Base-by-base conservation (phyloP, 2,888 invertebrate genomes). In the Phyllotreta striolata region DNA sequence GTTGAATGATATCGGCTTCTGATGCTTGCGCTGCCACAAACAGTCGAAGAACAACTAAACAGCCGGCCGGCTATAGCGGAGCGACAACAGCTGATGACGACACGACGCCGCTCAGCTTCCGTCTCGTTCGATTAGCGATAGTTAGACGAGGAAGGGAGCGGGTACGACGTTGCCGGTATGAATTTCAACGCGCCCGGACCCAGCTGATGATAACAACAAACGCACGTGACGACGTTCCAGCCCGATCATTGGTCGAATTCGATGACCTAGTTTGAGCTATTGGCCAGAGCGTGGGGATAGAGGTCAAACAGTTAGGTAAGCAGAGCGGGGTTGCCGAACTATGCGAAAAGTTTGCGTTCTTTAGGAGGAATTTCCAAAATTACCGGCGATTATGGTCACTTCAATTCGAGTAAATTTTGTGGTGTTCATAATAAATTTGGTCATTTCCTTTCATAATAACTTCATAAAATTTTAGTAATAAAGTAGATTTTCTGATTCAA, bases 151-250 rank as follows among this genome's bases (percentile, higher is more conserved):
- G 52, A 62, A 24, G 56, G 9, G 34, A 54, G 35, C 13, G n/a
- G n/a, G 13, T 9, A 34, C 34, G 55, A 51, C 62, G 41, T 40
- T n/a, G 49, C 49, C 55, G 46, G 24, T n/a, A 14, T 54, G 24
- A 12, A 34, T 41, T 41, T 43, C 35, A 44, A 57, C 79, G 78
- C 78, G 78, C 80, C 81, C 79, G 79, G 81, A 77, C 81, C 85
- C 86, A 87, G 86, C 86, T 86, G 86, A 86, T 84, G 86, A 86
- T 86, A 86, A 87, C 87, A 87, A 88, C 87, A 87, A 87, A 85
- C 79, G 85, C 87, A 88, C 84, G 87, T 87, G 87, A 87, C 79
- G 73, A 10, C 70, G 73, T 73, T 73, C 74, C 61, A 60, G 55
- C 73, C 77, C 69, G 63, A 67, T 73, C 70, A 85, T 86, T 86